phyloP scores from a whole-genome alignment of 53 echinoderm and acorn worm genomes.

The Paelopatides confundens region DNA sequence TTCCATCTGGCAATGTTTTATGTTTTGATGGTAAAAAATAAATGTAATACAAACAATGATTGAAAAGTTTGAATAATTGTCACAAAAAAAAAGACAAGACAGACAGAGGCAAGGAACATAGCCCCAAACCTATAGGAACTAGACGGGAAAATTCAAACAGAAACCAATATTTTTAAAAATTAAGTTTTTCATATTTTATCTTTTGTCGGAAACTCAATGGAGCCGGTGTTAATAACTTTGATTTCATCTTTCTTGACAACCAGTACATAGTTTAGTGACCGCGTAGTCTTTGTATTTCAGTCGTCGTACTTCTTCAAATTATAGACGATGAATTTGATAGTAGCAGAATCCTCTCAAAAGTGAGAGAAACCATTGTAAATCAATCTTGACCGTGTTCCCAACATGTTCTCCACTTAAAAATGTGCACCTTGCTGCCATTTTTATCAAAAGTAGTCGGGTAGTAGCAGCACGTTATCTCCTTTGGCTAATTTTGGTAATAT shows the following conservation, averaged over 20 bases:
- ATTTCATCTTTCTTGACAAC: neutral
- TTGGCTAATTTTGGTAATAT: slow-evolving; percentile 3
- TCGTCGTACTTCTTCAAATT: neutral
- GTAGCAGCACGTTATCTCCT: neutral
- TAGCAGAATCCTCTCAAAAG: too few species aligned
- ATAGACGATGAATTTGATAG: neutral
- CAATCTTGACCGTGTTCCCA: too few species aligned
- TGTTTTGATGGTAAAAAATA: neutral
- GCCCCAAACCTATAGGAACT: neutral
- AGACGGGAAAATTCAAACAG: too few species aligned
- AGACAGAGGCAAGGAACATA: neutral
- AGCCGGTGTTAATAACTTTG: neutral
- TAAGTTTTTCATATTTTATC: neutral
- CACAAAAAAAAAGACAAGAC: neutral
- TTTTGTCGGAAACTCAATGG: neutral
- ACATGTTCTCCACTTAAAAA: too few species aligned
- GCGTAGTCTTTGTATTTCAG: neutral
- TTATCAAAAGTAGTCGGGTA: too few species aligned
- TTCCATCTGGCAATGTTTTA: neutral
- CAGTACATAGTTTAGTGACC: neutral
- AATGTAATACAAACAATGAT: neutral
- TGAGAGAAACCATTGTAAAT: too few species aligned
- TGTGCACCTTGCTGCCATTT: too few species aligned
- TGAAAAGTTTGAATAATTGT: neutral
- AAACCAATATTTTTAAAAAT: too few species aligned